Percentiles rank a stretch among this genome's conserved stretches.
Conservation (phyloP, 1,140 invertebrate species). For the Drosophila fuyamai region DNA sequence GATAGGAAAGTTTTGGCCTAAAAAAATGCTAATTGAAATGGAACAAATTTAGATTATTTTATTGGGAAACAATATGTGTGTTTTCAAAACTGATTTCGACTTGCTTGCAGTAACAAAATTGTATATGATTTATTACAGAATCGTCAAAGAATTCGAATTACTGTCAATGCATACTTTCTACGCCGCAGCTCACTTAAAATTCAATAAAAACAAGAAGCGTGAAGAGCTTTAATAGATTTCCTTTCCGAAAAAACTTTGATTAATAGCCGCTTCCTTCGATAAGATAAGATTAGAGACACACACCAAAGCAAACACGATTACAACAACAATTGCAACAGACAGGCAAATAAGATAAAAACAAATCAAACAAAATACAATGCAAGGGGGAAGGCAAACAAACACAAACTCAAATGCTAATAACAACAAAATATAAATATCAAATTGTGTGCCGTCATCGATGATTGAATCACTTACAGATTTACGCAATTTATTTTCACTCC, state of each 20-base stretch:
- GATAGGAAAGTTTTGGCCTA: slow-evolving; percentile 28
- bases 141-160: not conserved
- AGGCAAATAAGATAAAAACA: slow-evolving; percentile 46
- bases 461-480: slow-evolving; percentile 59
- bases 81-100: not conserved
- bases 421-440: slow-evolving; percentile 47
- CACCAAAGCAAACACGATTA: slow-evolving; percentile 1
- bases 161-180: not conserved
- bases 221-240: slow-evolving; percentile 33
- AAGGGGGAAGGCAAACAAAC: slow-evolving; percentile 11
- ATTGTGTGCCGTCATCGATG: slow-evolving; percentile 70
- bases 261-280: slow-evolving; percentile 46
- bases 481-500: slow-evolving; percentile 28
- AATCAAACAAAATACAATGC: slow-evolving; percentile 40
- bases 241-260: slow-evolving; percentile 51
- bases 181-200: not conserved
- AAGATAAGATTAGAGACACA: slow-evolving; percentile 63
- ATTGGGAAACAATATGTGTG: not conserved
- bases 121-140: not conserved
- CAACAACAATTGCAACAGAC: slow-evolving; percentile 29
- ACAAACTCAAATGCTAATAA: slow-evolving; percentile 36
- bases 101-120: no score
- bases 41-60: not conserved
- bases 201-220: slow-evolving; percentile 2
- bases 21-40: slow-evolving; percentile 5